phyloP scores from a whole-genome alignment of 2,113 vertebrate genomes.

The Megalops atlanticus region DNA sequence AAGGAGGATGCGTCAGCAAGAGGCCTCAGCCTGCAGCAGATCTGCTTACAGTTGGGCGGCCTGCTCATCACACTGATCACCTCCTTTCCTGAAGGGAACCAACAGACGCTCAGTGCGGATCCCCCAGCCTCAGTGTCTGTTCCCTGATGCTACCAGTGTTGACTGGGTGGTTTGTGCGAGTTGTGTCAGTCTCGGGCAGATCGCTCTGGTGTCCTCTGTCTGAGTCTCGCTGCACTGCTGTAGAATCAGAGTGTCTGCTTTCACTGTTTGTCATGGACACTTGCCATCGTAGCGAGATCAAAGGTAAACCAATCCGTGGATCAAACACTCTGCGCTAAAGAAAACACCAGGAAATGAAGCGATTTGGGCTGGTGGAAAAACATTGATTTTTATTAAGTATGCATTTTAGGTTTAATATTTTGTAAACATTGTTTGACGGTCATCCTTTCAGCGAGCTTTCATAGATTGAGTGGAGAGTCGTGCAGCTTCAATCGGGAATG shows the following conservation, averaged over 20 bases:
- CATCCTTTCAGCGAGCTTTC: slow-evolving; percentile 27
- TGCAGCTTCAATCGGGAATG: not conserved
- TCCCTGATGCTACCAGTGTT: not conserved
- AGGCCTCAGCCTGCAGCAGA: not conserved
- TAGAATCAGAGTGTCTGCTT: too few species aligned
- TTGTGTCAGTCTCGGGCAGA: not conserved
- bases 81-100: not conserved
- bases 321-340: slow-evolving; percentile 2
- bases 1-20: too few species aligned
- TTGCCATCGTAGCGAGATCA: not conserved
- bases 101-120: not conserved
- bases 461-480: not conserved
- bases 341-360: not conserved
- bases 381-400: not conserved
- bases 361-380: too few species aligned
- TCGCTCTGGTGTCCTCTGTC: too few species aligned
- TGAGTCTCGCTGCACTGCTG: too few species aligned
- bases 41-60: not conserved
- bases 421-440: slow-evolving; percentile 23
- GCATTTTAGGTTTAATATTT: not conserved
- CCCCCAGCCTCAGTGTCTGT: not conserved
- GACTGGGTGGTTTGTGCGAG: not conserved
- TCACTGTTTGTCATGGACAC: not conserved
- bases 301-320: not conserved
- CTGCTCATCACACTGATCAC: not conserved